Evolutionary conservation across 2,888 invertebrate genomes (phyloP).

Genomic region (Lutraria lutraria): DNA sequence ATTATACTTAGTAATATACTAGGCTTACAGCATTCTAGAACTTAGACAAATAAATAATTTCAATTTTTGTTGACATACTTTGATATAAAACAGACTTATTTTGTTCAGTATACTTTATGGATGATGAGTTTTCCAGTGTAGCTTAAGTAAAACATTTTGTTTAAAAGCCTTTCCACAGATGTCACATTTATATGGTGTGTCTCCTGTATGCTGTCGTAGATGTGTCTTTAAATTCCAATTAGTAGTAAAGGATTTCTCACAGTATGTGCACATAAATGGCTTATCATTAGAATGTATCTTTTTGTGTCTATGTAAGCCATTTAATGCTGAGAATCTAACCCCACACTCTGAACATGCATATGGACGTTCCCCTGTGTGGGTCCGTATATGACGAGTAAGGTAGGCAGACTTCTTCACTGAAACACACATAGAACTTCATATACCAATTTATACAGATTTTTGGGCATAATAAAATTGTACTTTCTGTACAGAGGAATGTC

Average conservation of each 20-base stretch:
- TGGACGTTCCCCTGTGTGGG: constrained; percentile 59
- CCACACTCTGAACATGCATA: constrained; percentile 54
- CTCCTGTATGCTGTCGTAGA: constrained; percentile 60
- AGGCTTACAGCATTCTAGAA: too few species aligned
- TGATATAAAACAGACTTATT: background rate
- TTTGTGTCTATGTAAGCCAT: constrained; percentile 55
- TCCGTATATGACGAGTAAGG: constrained; percentile 55
- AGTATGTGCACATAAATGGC: constrained; percentile 53
- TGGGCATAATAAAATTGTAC: too few species aligned
- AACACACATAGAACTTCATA: background rate
- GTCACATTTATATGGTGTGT: constrained; percentile 57
- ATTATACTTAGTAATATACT: too few species aligned
- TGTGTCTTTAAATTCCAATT: constrained; percentile 68
- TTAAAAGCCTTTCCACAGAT: constrained; percentile 63
- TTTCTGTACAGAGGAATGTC: too few species aligned
- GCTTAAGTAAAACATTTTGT: constrained; percentile 62
- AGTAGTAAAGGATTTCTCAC: constrained; percentile 59
- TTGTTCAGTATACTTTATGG: constrained; percentile 11
- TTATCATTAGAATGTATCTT: constrained; percentile 53
- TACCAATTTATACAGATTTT: background rate
- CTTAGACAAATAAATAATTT: too few species aligned
- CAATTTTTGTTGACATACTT: too few species aligned
- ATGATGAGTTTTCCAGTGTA: constrained; percentile 63
- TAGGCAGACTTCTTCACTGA: constrained; percentile 58
- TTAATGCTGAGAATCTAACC: constrained; percentile 37